A percentile compares a stretch with the other conserved stretches of the same genome.
Evolutionary conservation across 2,888 invertebrate genomes (phyloP).

Genomic region (Pachydiplax longipennis): DNA sequence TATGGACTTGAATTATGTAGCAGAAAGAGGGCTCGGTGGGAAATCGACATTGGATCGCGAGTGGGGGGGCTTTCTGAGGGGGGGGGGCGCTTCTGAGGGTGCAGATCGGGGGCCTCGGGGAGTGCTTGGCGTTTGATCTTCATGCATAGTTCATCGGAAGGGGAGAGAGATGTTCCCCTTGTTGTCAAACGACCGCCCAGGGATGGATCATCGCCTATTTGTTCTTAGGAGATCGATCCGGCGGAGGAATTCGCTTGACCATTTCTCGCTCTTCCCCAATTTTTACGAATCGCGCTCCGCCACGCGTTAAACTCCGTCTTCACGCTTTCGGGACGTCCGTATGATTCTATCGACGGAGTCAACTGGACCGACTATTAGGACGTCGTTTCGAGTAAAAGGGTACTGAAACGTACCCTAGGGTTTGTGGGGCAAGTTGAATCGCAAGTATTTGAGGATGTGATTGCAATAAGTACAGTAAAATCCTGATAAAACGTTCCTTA

Average conservation of each 20-base stretch:
- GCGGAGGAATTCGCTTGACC: neutral
- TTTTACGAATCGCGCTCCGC: neutral
- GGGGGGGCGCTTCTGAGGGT: neutral
- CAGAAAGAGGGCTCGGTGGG: constrained; percentile 23
- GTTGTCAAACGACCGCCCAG: constrained; percentile 32
- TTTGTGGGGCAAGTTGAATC: no score
- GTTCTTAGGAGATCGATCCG: neutral
- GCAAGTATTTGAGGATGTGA: no score
- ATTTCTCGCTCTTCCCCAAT: neutral
- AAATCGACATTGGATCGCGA: constrained; percentile 31
- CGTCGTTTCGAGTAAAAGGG: no score
- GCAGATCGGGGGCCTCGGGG: neutral
- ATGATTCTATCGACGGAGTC: no score
- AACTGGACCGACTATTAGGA: no score
- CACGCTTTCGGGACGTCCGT: no score
- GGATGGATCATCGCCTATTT: neutral
- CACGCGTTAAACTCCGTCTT: no score
- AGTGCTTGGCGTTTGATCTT: constrained; percentile 36
- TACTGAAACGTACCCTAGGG: no score
- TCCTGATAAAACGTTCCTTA: no score
- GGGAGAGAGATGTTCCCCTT: neutral
- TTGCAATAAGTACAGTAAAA: no score
- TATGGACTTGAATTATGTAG: constrained; percentile 44
- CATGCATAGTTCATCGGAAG: constrained; percentile 42
- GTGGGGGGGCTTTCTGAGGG: neutral